Percentiles rank a stretch among this genome's conserved stretches.
Evolutionary conservation across 2,113 vertebrate genomes (phyloP).

Genomic region (Melanostigma gelatinosum): DNA sequence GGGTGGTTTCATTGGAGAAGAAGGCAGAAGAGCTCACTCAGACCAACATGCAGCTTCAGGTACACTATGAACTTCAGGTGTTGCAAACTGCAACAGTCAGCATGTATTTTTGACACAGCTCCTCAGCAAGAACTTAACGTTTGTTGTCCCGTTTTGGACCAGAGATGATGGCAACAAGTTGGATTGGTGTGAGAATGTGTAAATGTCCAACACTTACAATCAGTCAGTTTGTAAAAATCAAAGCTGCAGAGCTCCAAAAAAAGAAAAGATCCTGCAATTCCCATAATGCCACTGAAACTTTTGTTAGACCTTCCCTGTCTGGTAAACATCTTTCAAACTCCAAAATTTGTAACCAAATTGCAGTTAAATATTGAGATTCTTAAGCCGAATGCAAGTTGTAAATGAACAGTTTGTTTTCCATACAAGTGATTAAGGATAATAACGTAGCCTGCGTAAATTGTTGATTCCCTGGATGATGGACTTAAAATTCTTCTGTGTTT

Average conservation of each 20-base stretch:
- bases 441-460: background rate
- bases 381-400: background rate
- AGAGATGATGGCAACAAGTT: background rate
- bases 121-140: background rate
- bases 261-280: background rate
- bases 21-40: slow-evolving; percentile 99
- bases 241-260: background rate
- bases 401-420: background rate
- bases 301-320: background rate
- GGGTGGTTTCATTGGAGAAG: slow-evolving; percentile 99
- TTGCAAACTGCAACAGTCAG: background rate
- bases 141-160: background rate
- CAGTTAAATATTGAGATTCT: background rate
- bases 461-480: background rate
- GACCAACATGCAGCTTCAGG: slow-evolving; percentile 99
- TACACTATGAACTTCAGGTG: slow-evolving; percentile 64
- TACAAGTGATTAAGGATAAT: background rate
- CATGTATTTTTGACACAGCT: background rate
- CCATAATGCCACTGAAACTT: background rate
- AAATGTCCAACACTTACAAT: background rate
- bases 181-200: background rate
- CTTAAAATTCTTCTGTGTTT: slow-evolving; percentile 9
- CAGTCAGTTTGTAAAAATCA: background rate
- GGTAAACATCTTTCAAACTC: background rate
- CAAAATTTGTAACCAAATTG: background rate